phyloP scores from a whole-genome alignment of 2,113 vertebrate genomes.

The Lonchura striata region DNA sequence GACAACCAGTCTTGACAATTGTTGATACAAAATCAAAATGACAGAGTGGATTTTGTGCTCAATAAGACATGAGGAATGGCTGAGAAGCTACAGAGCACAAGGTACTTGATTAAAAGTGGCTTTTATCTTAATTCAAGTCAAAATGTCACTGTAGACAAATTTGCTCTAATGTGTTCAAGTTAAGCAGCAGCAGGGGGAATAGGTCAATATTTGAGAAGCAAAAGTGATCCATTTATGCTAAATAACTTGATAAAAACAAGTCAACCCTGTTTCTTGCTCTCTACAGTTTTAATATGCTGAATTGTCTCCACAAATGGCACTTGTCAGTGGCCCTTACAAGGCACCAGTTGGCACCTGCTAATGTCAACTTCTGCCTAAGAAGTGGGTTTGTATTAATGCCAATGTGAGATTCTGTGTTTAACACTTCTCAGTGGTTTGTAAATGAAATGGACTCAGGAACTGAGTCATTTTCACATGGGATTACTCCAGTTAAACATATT shows the following conservation, averaged over 20 bases:
- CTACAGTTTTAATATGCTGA: neutral
- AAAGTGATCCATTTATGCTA: neutral
- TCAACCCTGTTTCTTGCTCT: neutral
- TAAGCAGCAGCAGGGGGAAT: neutral
- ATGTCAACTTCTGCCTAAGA: neutral
- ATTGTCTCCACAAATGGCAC: neutral
- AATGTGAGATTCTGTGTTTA: neutral
- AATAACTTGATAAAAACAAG: neutral
- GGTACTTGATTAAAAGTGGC: neutral
- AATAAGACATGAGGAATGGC: neutral
- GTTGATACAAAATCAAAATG: neutral
- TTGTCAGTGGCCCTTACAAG: neutral
- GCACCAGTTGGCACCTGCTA: neutral
- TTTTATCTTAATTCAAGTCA: neutral
- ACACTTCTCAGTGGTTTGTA: neutral
- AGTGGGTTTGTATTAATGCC: neutral
- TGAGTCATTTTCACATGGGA: neutral
- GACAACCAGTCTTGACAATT: neutral
- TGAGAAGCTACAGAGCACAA: neutral
- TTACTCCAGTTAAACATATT: neutral
- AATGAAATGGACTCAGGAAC: neutral
- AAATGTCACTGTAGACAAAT: neutral
- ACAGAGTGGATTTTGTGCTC: neutral
- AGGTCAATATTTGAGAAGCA: neutral
- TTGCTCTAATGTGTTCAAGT: neutral